Percentiles rank a stretch among this genome's conserved stretches.
Evolutionary conservation across 64 coral and sea anemone species (phyloP).

Genomic region (Exaiptasia diaphana): DNA sequence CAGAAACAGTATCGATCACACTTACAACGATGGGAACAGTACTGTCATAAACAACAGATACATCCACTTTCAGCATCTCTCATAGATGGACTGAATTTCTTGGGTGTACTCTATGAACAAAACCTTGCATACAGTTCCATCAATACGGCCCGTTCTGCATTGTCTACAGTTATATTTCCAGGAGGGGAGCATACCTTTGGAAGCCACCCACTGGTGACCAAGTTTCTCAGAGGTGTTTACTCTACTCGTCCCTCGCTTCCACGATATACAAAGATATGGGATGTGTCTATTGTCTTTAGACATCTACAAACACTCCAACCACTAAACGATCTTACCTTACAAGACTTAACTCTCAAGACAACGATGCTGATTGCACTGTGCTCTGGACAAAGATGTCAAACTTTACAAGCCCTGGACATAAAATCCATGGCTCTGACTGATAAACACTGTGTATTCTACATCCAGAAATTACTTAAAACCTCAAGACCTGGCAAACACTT

Average conservation of each 20-base stretch:
- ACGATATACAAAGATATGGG: constrained; percentile 10
- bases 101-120: constrained; percentile 25
- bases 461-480: background rate
- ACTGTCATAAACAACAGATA: constrained; percentile 13
- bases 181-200: background rate
- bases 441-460: constrained; percentile 13
- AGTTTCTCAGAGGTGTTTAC: background rate
- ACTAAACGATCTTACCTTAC: background rate
- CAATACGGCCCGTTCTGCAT: constrained; percentile 32
- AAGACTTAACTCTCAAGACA: background rate
- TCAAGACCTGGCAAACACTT: constrained; percentile 20
- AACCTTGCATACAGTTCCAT: constrained; percentile 36
- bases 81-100: constrained; percentile 12
- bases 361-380: constrained; percentile 24
- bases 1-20: constrained; percentile 22
- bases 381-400: constrained; percentile 3
- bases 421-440: background rate
- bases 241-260: constrained; percentile 2
- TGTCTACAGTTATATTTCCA: constrained; percentile 27
- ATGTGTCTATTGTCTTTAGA: constrained; percentile 6
- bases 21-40: background rate
- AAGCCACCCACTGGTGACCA: background rate
- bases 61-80: background rate
- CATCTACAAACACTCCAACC: background rate
- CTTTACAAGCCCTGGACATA: background rate